Evolutionary conservation across 2,113 vertebrate genomes (phyloP).

Genomic region (Casuarius casuarius): DNA sequence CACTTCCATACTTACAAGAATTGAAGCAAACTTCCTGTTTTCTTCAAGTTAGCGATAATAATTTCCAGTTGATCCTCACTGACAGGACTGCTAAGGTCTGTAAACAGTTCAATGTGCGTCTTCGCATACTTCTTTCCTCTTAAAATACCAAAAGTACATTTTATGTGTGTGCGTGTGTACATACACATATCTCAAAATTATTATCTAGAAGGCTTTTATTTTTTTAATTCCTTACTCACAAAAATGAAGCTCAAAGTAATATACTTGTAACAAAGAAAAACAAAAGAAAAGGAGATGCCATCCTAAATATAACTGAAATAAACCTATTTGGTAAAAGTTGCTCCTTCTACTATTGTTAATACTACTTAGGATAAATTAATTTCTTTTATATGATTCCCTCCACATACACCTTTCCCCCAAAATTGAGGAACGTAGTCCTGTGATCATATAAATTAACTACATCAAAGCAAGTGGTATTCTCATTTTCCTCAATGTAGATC

Average conservation of each 20-base stretch:
- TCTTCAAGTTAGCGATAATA: conserved; percentile 89
- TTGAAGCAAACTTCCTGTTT: conserved; percentile 86
- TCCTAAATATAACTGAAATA: background rate
- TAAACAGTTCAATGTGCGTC: conserved; percentile 88
- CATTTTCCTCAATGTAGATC: background rate
- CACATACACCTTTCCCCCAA: background rate
- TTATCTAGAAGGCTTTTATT: background rate
- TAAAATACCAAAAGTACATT: conserved; percentile 20
- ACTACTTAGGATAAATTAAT: background rate
- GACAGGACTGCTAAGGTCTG: conserved; percentile 86
- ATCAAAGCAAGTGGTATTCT: background rate
- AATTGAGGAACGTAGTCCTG: background rate
- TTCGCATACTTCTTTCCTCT: conserved; percentile 91
- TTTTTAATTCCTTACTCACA: background rate
- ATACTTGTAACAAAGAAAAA: background rate
- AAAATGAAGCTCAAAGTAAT: background rate
- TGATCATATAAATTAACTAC: background rate
- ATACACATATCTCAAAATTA: background rate
- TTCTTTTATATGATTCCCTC: background rate
- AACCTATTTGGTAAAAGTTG: background rate
- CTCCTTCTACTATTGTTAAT: background rate
- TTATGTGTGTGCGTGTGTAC: background rate
- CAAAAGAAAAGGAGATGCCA: background rate
- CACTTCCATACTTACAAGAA: conserved; percentile 89
- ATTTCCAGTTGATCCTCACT: conserved; percentile 87